Evolutionary conservation across 2,797 vertebrate species (phyloP).

Genomic region (Myotis daubentonii): DNA sequence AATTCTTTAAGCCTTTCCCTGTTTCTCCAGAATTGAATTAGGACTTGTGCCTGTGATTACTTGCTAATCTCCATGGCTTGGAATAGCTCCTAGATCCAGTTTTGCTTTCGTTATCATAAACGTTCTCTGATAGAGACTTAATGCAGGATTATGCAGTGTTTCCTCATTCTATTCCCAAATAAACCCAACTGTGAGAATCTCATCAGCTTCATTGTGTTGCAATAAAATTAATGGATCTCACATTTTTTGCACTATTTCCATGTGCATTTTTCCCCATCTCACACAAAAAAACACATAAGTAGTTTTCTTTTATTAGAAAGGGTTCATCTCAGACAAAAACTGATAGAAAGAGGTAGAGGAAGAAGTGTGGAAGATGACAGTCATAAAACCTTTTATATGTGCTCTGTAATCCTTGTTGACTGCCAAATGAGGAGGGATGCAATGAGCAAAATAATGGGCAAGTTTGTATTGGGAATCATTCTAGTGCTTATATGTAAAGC

Average conservation of each 20-base stretch:
- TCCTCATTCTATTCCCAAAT: not conserved
- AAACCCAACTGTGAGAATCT: not conserved
- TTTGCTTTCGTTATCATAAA: slow-evolving; percentile 49
- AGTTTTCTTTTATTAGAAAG: slow-evolving; percentile 1
- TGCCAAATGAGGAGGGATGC: not conserved
- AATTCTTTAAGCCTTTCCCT: slow-evolving; percentile 54
- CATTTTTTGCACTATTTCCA: not conserved
- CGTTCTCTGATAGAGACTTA: slow-evolving; percentile 14
- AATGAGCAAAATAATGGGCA: not conserved
- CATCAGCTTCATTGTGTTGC: not conserved
- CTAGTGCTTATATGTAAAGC: not conserved
- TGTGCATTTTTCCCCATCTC: not conserved
- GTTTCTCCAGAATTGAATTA: slow-evolving; percentile 51
- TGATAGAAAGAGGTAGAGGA: not conserved
- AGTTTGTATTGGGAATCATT: not conserved
- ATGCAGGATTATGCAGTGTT: not conserved
- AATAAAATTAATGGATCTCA: not conserved
- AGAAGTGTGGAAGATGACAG: not conserved
- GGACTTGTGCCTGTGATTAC: slow-evolving; percentile 29
- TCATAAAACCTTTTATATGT: not conserved
- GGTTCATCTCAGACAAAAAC: not conserved
- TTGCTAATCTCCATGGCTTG: slow-evolving; percentile 30
- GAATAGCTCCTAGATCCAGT: not conserved
- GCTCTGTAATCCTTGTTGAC: not conserved
- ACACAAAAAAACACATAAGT: not conserved